Evolutionary conservation across 2,113 vertebrate genomes (phyloP).

Genomic region (Amia ocellicauda): DNA sequence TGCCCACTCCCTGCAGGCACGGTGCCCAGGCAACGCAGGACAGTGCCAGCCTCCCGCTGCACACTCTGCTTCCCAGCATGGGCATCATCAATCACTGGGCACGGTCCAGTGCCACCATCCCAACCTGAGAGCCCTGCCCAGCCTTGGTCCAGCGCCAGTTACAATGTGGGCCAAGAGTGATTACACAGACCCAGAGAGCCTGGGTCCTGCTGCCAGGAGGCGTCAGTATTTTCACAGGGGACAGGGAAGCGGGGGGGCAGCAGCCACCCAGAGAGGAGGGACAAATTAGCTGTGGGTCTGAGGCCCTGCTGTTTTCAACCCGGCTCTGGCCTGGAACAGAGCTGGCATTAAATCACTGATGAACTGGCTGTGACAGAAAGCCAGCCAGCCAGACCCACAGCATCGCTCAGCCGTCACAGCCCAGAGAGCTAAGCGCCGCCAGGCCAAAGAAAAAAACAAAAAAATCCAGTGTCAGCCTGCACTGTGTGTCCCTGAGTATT

Average conservation of each 20-base stretch:
- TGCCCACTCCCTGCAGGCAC: too few relatives aligned
- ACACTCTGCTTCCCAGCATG: conserved; percentile 49
- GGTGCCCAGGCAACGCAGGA: background rate
- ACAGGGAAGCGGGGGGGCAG: conserved; percentile 16
- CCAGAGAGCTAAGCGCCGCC: too few relatives aligned
- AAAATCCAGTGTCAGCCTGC: too few relatives aligned
- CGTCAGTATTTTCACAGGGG: conserved; percentile 30
- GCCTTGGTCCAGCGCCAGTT: conserved; percentile 47
- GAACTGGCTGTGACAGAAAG: too few relatives aligned
- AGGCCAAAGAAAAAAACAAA: too few relatives aligned
- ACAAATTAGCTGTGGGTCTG: background rate
- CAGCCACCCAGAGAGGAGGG: conserved; percentile 46
- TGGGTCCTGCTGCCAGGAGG: conserved; percentile 51
- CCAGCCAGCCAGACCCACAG: too few relatives aligned
- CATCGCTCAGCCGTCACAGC: too few relatives aligned
- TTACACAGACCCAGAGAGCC: conserved; percentile 74
- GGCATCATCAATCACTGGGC: conserved; percentile 40
- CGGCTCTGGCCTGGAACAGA: too few relatives aligned
- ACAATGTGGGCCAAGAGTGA: conserved; percentile 74
- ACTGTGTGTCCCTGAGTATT: too few relatives aligned
- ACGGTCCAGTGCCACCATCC: conserved; percentile 69
- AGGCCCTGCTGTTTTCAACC: conserved; percentile 7
- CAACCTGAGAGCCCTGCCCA: conserved; percentile 37
- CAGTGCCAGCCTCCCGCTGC: conserved; percentile 39
- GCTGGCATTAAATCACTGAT: too few relatives aligned